Evolutionary conservation across 2,888 invertebrate genomes (phyloP), one percentile per base, ranked within the genome.

Genomic region (Cecidostiba fungosa): DNA sequence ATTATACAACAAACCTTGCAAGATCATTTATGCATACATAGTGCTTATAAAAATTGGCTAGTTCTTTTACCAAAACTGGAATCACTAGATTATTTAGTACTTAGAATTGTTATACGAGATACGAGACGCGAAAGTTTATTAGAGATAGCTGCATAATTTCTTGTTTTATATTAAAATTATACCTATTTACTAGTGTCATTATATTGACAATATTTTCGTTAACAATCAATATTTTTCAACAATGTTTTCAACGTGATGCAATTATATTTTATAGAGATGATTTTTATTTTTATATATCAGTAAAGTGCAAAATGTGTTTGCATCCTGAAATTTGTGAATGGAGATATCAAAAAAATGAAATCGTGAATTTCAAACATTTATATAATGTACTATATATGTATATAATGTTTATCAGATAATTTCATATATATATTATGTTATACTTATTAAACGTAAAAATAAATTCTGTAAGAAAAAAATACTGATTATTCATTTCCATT

Each of bases 211-310:
- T 82, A 84, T 86, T 87, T 70, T 77, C 81, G 79, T 87, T 85
- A 84, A 84, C 23, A 70, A 86, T 82, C 66, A 83, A 81, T 83
- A 82, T 79, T 84, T 85, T 84, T 82, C 82, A 87, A 74, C 29
- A 85, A 83, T 86, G 74, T 87, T 86, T 85, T 85, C 59, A 85
- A 72, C 47, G 79, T 84, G 82, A 87, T 86, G 81, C 50, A 82
- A 78, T 84, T 87, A 82, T 87, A 87, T 87, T 87, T 87, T 87
- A 87, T 87, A 87, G 74, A 87, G 82, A 87, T 84, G 59, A 85
- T 87, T 87, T 87, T 87, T 87, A 87, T 87, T 87, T 87, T 87
- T 87, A 81, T 87, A 87, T 85, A 77, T 80, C 43, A 29, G 50
- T 66, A 70, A 85, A 76, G 36, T 82, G 79, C 79, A 85, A 86